Evolutionary conservation across 2,113 vertebrate species (phyloP), one percentile per base, ranked within the genome.

Genomic region (Urocynchramus pylzowi): DNA sequence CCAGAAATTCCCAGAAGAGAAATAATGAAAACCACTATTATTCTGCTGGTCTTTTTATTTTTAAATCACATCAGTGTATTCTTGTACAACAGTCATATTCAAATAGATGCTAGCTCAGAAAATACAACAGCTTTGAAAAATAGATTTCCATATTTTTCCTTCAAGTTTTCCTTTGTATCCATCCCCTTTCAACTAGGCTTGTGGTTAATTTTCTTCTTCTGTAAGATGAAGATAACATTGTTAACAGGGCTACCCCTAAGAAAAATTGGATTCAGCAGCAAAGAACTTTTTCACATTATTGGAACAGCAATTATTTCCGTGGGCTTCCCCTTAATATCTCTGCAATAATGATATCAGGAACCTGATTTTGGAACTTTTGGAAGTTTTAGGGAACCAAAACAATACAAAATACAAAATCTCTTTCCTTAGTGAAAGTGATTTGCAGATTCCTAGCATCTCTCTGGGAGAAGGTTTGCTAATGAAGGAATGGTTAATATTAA

Each of bases 21-120:
- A 97, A 96, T 94, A 97, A 97, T 96, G 76, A 97, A 96, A 97
- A 95, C 75, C 86, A 94, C 90, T 96, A 69, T 60, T 94, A 89
- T 95, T 95, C 96, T 97, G 79, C 64, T 96, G 70, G 39, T 50
- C 44, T 52, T 96, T 95, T 95, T 97, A 95, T 96, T 90, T 97
- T 97, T 95, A 96, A 96, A 61, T 74, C 68, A 92, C 81, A 54
- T 74, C 60, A 86, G 30, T 71, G 52, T 49, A 74, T 91, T 70
- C n/a, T 77, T 92, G 37, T 49, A 80, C 63, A 94, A 89, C 52
- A 71, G 63, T 89, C 45, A 12, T 89, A 65, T 90, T 90, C 77
- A 94, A 71, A 94, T 65, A 94, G 80, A 88, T 76, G 39, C 41
- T 92, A 95, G 60, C 49, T 65, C 41, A 87, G 68, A 93, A 96